Base-by-base conservation (phyloP, 2,113 vertebrate species). In the Dromas ardeola region DNA sequence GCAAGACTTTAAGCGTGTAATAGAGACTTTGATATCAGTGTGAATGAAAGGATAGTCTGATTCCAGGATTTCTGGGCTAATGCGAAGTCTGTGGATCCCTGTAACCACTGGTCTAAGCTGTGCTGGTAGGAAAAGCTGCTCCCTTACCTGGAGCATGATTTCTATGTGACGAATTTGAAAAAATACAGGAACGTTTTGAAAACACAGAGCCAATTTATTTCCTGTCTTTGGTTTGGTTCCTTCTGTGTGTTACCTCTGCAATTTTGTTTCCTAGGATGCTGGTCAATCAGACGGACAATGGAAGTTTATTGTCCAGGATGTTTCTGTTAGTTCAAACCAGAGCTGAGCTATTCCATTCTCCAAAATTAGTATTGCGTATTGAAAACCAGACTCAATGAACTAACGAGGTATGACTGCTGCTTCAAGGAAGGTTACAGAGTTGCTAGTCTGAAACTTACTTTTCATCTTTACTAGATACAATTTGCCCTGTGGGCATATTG, bases 361-460 rank as follows among this genome's bases (percentile, higher is more conserved):
- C 85, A 5, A 58, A 76, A n/a, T 10, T n/a, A 26, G 40, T 49
- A 47, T 2, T 55, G 34, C 11, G 3, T 27, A 5, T 38, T 38
- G 61, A 34, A 52, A 83, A n/a, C 19, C 40, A 79, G 55, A 42
- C 15, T 34, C 0, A 0, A 17, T 11, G 71, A 88, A 34, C 50
- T 52, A 36, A 25, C 4, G 11, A 45, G n/a, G 13, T 78, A 8
- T 78, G 29, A 32, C 55, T 85, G n/a, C n/a, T 59, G 20, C 26
- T 27, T 15, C 19, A 55, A 16, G 40, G 61, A 74, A 29, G 25
- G 8, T 42, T 40, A 15, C 36, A 38, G 40, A 43, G 27, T 6
- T 81, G 32, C 43, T 81, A 36, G 58, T 50, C 29, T 40, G 38
- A 84, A 62, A 19, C 4, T 67, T 53, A 11, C 7, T 87, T 77